These are phyloP conservation scores for Beroe ovata DNA, from an alignment of 37 sponge, comb jelly and placozoan genomes.

Conservation along the genomic window DNA sequence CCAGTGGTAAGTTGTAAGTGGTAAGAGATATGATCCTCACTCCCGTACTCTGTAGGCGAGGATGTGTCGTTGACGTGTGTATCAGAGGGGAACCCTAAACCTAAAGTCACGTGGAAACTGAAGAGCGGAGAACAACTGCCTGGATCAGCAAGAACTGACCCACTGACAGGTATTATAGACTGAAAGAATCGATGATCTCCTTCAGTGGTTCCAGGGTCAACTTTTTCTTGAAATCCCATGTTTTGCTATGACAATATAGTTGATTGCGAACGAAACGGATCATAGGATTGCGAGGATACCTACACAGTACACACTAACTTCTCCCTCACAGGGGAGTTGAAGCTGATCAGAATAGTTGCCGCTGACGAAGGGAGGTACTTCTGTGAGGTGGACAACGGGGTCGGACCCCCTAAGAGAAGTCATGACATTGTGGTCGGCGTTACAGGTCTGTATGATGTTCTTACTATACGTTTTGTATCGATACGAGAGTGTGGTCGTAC, in stretches of 20 bases:
- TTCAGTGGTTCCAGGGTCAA: too few species aligned
- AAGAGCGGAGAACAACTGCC: conserved; percentile 36
- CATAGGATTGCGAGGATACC: too few species aligned
- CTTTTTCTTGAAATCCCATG: too few species aligned
- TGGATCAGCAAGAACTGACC: conserved; percentile 14
- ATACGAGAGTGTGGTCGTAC: too few species aligned
- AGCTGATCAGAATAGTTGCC: conserved; percentile 20
- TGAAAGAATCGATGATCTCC: too few species aligned
- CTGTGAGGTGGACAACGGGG: conserved; percentile 24
- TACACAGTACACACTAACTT: too few species aligned
- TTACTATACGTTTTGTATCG: too few species aligned
- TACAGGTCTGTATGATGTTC: neutral
- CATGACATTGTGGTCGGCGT: conserved; percentile 8
- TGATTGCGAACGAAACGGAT: too few species aligned
- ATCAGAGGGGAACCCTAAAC: conserved; percentile 26
- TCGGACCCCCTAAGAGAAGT: conserved; percentile 4
- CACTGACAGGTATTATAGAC: neutral
- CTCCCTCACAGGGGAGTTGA: conserved; percentile 10
- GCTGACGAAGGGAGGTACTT: conserved; percentile 53
- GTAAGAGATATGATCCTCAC: conserved; percentile 1
- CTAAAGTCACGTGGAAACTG: conserved; percentile 26
- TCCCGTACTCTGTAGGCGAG: conserved; percentile 15
- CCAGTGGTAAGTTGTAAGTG: too few species aligned
- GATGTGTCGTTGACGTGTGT: conserved; percentile 43
- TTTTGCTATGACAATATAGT: too few species aligned